phyloP scores from a whole-genome alignment of 2,888 invertebrate genomes.

The Eulithis prunata region DNA sequence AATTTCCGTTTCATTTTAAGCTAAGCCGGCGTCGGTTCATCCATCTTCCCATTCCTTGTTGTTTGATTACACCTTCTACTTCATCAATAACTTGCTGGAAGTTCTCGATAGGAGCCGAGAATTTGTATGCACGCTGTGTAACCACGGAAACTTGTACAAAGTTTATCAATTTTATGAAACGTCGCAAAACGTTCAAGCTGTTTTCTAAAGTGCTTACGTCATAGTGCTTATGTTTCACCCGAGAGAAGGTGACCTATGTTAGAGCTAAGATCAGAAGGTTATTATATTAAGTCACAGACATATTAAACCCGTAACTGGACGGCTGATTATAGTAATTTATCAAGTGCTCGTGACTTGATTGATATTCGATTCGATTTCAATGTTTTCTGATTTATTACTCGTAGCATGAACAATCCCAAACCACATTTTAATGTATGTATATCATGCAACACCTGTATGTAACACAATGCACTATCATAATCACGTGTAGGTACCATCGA shows the following conservation, averaged over 20 bases:
- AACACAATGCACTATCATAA: conserved; percentile 17
- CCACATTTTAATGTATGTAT: conserved; percentile 24
- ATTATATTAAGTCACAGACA: conserved; percentile 20
- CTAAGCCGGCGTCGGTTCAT: conserved; percentile 44
- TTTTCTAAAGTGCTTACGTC: conserved; percentile 33
- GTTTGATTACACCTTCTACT: conserved; percentile 47
- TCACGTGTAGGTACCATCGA: conserved; percentile 17
- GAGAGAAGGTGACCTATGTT: conserved; percentile 29
- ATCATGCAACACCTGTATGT: conserved; percentile 19
- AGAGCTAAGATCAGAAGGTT: conserved; percentile 24
- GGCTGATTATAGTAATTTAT: conserved; percentile 26
- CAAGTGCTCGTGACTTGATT: conserved; percentile 34
- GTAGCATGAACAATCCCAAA: conserved; percentile 21
- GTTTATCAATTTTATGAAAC: conserved; percentile 36
- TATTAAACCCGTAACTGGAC: conserved; percentile 21
- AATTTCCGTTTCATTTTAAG: conserved; percentile 44
- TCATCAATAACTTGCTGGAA: conserved; percentile 48
- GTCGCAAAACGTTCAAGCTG: conserved; percentile 25
- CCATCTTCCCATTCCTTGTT: conserved; percentile 49
- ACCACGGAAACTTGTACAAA: conserved; percentile 32
- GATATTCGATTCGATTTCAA: conserved; percentile 30
- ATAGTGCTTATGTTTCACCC: conserved; percentile 28
- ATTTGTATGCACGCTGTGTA: conserved; percentile 38
- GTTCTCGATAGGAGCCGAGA: conserved; percentile 33
- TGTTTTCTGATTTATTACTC: conserved; percentile 29